phyloP scores from a whole-genome alignment of 2,888 invertebrate species.

The Drosophila affinis region DNA sequence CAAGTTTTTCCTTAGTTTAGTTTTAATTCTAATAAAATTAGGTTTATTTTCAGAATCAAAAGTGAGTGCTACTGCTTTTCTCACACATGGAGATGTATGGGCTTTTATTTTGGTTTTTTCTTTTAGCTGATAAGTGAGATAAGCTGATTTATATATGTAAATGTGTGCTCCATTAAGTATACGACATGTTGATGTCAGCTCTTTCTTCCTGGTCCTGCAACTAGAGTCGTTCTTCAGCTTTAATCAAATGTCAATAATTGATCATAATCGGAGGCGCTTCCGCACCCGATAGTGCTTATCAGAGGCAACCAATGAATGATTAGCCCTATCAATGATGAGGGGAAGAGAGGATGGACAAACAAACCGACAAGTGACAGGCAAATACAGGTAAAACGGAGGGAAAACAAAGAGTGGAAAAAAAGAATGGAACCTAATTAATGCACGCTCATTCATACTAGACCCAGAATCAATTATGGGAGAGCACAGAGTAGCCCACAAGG shows the following conservation, averaged over 20 bases:
- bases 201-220: too few species aligned
- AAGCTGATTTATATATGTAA: too few species aligned
- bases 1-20: background rate
- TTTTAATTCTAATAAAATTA: background rate
- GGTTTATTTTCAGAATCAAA: too few species aligned
- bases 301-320: slow-evolving; percentile 23
- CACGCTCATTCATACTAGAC: slow-evolving; percentile 1
- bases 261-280: slow-evolving; percentile 4
- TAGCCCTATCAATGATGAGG: slow-evolving; percentile 16
- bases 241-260: slow-evolving; percentile 23
- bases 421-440: slow-evolving; percentile 21
- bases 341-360: slow-evolving; percentile 7
- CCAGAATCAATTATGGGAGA: background rate
- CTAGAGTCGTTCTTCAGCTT: slow-evolving; percentile 2
- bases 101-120: too few species aligned
- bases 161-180: too few species aligned
- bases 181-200: too few species aligned
- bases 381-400: slow-evolving; percentile 36
- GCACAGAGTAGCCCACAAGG: background rate
- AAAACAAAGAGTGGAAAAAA: slow-evolving; percentile 15
- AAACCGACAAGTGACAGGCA: slow-evolving; percentile 33
- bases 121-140: too few species aligned
- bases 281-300: slow-evolving; percentile 17
- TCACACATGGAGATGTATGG: too few species aligned
- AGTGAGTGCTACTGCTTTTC: too few species aligned